phyloP scores from a whole-genome alignment of 2,797 vertebrate species.

The Dipus sagitta region DNA sequence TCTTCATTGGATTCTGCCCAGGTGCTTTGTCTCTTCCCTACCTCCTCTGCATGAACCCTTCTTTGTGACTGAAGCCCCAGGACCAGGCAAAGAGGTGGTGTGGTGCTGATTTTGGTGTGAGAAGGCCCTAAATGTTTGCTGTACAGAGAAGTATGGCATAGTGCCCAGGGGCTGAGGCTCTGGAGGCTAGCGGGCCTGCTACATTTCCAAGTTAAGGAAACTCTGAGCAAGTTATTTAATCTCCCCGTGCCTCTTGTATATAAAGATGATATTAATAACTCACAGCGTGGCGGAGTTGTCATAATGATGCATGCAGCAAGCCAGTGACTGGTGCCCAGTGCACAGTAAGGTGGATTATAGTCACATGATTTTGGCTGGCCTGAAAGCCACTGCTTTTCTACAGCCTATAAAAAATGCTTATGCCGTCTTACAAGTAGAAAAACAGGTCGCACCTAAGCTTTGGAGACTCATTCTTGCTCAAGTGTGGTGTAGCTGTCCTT shows the following conservation, averaged over 20 bases:
- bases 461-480: neutral
- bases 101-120: neutral
- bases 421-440: neutral
- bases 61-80: neutral
- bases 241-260: neutral
- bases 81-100: neutral
- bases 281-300: neutral
- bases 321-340: neutral
- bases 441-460: neutral
- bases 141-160: neutral
- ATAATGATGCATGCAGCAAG: neutral
- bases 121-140: neutral
- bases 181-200: neutral
- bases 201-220: constrained; percentile 36
- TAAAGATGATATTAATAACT: neutral
- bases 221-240: neutral
- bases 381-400: neutral
- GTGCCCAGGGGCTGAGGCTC: neutral
- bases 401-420: neutral
- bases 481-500: neutral
- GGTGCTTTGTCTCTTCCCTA: no score
- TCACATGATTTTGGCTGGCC: rapidly evolving
- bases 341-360: neutral
- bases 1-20: neutral
- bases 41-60: neutral